Conservation (phyloP, 2,797 vertebrate species). For the Carcharodon carcharias region DNA sequence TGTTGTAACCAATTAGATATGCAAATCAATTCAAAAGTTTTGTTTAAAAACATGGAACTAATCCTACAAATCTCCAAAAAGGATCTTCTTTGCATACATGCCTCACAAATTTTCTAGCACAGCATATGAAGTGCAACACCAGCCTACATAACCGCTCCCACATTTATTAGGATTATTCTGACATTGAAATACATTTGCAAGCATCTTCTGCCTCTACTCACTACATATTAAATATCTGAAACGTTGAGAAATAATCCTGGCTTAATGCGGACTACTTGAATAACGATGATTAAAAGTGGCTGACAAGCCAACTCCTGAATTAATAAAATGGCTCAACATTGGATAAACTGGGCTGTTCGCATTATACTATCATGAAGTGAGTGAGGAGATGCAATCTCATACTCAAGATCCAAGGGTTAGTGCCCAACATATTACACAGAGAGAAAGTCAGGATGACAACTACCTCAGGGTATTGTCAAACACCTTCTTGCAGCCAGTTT, state of each 20-base stretch:
- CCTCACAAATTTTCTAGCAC: background rate
- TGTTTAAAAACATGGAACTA: background rate
- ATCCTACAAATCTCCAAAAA: background rate
- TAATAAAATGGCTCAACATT: background rate
- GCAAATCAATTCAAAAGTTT: background rate
- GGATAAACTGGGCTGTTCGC: background rate
- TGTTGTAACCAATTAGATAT: background rate
- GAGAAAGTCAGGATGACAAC: background rate
- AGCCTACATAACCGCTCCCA: background rate
- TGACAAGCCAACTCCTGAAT: background rate
- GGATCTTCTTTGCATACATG: background rate
- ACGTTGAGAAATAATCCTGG: background rate
- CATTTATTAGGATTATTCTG: background rate
- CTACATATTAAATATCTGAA: background rate
- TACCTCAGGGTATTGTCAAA: background rate
- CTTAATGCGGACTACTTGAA: background rate
- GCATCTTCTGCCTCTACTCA: background rate
- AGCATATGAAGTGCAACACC: background rate
- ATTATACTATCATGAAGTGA: background rate
- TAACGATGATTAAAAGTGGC: background rate
- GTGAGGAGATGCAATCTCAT: background rate
- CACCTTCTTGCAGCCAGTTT: background rate
- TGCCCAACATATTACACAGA: background rate
- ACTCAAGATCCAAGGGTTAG: background rate
- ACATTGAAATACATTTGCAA: background rate